Conservation (phyloP, 2,113 vertebrate species). For the Heloderma charlesbogerti region DNA sequence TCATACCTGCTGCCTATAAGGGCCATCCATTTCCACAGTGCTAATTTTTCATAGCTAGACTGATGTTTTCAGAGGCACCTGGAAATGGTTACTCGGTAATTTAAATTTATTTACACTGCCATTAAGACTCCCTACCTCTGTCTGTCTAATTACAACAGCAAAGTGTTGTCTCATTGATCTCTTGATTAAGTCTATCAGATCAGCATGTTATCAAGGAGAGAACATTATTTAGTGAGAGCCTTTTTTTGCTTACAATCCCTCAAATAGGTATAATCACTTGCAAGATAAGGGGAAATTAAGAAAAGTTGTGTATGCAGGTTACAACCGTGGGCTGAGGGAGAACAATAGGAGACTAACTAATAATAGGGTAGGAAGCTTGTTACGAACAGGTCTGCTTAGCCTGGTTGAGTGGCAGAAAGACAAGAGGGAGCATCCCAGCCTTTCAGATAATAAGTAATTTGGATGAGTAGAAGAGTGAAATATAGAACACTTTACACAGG, state of each 20-base stretch:
- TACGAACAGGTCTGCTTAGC: not conserved
- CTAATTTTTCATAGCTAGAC: not conserved
- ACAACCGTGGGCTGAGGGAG: not conserved
- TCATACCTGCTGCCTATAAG: not conserved
- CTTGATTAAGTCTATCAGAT: constrained; percentile 55
- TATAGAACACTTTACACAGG: not conserved
- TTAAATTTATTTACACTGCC: constrained; percentile 40
- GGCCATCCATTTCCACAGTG: not conserved
- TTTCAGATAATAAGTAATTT: not conserved
- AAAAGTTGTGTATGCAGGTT: constrained; percentile 40
- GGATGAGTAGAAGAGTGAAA: not conserved
- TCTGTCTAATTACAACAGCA: constrained; percentile 43
- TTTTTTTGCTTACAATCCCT: constrained; percentile 27
- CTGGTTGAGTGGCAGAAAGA: not conserved
- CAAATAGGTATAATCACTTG: constrained; percentile 15
- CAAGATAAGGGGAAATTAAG: constrained; percentile 41
- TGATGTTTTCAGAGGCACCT: not conserved
- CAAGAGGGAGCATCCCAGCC: not conserved
- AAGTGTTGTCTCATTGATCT: constrained; percentile 41
- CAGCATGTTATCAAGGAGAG: constrained; percentile 23
- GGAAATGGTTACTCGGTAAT: not conserved
- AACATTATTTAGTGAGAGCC: constrained; percentile 35
- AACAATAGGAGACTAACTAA: not conserved
- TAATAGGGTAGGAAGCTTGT: not conserved
- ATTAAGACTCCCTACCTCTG: constrained; percentile 19